phyloP scores from a whole-genome alignment of 2,113 vertebrate genomes.

The Argyrosomus japonicus region DNA sequence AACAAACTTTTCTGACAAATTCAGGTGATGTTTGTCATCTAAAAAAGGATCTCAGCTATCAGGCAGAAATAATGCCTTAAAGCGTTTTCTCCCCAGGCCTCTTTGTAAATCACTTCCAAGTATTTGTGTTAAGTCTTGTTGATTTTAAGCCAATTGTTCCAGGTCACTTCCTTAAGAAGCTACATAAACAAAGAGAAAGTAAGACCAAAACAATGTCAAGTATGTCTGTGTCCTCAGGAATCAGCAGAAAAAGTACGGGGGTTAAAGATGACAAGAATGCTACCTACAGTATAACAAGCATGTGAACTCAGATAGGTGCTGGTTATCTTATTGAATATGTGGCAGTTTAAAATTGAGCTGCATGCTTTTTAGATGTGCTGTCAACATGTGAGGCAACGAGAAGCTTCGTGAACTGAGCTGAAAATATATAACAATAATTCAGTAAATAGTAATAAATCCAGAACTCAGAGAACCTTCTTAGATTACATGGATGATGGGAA shows the following conservation, averaged over 20 bases:
- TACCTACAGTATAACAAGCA: not conserved
- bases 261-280: not conserved
- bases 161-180: slow-evolving; percentile 85
- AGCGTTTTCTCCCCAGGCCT: slow-evolving; percentile 29
- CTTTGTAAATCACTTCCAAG: slow-evolving; percentile 59
- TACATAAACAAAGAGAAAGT: slow-evolving; percentile 83
- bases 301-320: not conserved
- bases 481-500: not conserved
- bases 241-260: slow-evolving; percentile 47
- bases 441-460: not conserved
- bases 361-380: not conserved
- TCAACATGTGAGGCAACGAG: not conserved
- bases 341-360: not conserved
- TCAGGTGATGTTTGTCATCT: not conserved
- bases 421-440: not conserved
- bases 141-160: slow-evolving; percentile 81
- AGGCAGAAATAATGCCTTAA: slow-evolving; percentile 24
- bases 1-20: not conserved
- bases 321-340: not conserved
- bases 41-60: slow-evolving; percentile 2
- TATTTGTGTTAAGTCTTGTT: slow-evolving; percentile 59
- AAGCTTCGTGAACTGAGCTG: not conserved
- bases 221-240: slow-evolving; percentile 78
- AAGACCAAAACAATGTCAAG: slow-evolving; percentile 84
- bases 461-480: not conserved